A percentile compares a stretch with the other conserved stretches of the same genome.
Conservation (phyloP, 2,888 invertebrate genomes). For the Heliconius hortense region DNA sequence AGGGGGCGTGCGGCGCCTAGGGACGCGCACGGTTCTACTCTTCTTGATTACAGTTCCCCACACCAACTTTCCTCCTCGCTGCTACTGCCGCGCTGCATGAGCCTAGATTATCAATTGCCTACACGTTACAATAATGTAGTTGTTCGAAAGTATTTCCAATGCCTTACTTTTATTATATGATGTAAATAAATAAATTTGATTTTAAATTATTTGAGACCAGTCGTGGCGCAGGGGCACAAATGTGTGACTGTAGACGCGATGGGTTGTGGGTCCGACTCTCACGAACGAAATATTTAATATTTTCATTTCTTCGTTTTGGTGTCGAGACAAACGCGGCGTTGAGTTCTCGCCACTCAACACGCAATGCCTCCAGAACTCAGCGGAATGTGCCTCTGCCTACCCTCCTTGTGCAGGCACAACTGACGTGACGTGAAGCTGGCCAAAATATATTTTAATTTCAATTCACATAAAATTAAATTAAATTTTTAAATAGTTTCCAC, state of each 20-base stretch:
- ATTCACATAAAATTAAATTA: not conserved
- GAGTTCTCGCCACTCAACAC: no score
- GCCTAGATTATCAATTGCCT: slow-evolving; percentile 61
- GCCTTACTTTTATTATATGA: not conserved
- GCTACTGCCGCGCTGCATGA: slow-evolving; percentile 59
- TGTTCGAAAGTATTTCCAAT: slow-evolving; percentile 17
- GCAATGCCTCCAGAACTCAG: no score
- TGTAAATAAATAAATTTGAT: not conserved
- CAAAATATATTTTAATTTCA: not conserved
- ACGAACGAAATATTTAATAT: no score
- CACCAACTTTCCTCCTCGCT: slow-evolving; percentile 51
- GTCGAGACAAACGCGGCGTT: no score
- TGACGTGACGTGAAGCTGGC: no score
- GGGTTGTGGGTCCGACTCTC: no score
- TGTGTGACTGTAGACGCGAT: no score
- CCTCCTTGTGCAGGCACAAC: no score
- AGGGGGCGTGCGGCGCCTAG: slow-evolving; percentile 59
- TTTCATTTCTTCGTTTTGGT: no score
- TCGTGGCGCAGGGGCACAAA: no score
- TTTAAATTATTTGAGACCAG: no score
- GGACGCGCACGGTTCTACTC: slow-evolving; percentile 74
- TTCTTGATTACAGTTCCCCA: slow-evolving; percentile 80
- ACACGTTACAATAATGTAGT: slow-evolving; percentile 38
- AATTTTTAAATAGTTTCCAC: not conserved
- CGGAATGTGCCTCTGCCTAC: no score